Conservation (phyloP, 2,888 invertebrate species). For the Mesorhabditis spiculigera region DNA sequence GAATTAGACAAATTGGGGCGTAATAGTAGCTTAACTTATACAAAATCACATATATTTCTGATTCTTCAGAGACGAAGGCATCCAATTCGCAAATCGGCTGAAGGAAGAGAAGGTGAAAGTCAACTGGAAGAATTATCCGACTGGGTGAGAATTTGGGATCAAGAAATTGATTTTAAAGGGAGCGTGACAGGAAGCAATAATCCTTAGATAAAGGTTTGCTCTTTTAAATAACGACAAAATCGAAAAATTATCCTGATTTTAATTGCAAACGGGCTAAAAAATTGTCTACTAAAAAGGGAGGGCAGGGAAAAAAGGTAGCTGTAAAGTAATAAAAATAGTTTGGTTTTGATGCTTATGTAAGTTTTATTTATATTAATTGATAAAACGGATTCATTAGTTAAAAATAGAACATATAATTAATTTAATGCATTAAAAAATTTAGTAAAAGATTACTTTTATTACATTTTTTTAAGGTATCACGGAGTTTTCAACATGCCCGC, state of each 20-base stretch:
- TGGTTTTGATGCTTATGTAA: too few relatives aligned
- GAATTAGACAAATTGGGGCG: background rate
- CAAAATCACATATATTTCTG: background rate
- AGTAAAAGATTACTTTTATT: background rate
- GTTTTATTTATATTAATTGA: too few relatives aligned
- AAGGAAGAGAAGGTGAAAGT: constrained; percentile 30
- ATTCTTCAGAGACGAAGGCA: constrained; percentile 50
- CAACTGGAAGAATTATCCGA: constrained; percentile 34
- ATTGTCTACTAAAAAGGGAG: too few relatives aligned
- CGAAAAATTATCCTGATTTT: background rate
- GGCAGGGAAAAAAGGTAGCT: too few relatives aligned
- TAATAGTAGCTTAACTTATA: background rate
- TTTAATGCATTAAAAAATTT: too few relatives aligned
- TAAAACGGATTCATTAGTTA: too few relatives aligned
- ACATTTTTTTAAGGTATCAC: constrained; percentile 26
- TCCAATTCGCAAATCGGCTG: constrained; percentile 43
- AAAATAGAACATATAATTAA: too few relatives aligned
- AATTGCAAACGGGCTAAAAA: too few relatives aligned
- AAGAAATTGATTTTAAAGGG: too few relatives aligned
- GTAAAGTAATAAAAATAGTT: too few relatives aligned
- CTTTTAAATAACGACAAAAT: background rate
- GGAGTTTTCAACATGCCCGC: constrained; percentile 54
- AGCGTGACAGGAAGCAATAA: too few relatives aligned
- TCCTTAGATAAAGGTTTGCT: background rate
- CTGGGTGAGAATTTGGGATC: constrained; percentile 8